These are phyloP conservation scores for Cephalotes varians DNA, from an alignment of 2,888 invertebrate genomes.

Conservation along the genomic window DNA sequence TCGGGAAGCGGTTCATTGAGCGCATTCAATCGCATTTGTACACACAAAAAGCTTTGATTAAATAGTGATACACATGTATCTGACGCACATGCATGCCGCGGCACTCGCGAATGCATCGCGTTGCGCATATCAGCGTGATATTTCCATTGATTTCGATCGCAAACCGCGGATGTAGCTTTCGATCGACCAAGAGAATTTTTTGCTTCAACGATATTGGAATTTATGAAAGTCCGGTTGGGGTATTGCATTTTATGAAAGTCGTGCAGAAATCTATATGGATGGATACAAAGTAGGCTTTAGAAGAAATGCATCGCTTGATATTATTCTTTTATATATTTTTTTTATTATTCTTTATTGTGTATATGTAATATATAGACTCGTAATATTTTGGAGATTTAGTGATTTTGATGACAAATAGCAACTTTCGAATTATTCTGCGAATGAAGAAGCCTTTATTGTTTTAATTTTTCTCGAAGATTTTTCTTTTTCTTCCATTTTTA, in stretches of 20 bases:
- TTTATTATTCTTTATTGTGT: not conserved
- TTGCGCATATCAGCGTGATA: conserved; percentile 34
- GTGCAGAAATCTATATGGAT: not conserved
- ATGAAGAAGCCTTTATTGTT: not conserved
- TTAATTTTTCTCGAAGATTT: not conserved
- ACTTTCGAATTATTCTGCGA: not conserved
- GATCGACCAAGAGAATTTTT: conserved; percentile 1
- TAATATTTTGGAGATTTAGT: not conserved
- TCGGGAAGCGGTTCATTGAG: conserved; percentile 30
- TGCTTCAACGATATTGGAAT: conserved; percentile 5
- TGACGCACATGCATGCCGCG: not conserved
- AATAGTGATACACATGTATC: conserved; percentile 27
- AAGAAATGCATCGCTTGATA: not conserved
- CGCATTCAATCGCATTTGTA: conserved; percentile 46
- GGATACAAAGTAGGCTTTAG: not conserved
- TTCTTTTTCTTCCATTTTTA: not conserved
- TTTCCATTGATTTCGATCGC: conserved; percentile 53
- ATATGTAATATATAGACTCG: too few species aligned
- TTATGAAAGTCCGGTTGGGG: conserved; percentile 3
- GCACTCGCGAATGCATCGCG: not conserved
- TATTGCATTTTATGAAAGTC: conserved; percentile 29
- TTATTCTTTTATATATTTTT: too few species aligned
- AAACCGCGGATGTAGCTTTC: conserved; percentile 7
- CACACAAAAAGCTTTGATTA: conserved; percentile 58
- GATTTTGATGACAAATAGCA: not conserved